Evolutionary conservation across 1,140 invertebrate genomes (phyloP), one percentile per base, ranked within the genome.

Genomic region (Drosophila albomicans): DNA sequence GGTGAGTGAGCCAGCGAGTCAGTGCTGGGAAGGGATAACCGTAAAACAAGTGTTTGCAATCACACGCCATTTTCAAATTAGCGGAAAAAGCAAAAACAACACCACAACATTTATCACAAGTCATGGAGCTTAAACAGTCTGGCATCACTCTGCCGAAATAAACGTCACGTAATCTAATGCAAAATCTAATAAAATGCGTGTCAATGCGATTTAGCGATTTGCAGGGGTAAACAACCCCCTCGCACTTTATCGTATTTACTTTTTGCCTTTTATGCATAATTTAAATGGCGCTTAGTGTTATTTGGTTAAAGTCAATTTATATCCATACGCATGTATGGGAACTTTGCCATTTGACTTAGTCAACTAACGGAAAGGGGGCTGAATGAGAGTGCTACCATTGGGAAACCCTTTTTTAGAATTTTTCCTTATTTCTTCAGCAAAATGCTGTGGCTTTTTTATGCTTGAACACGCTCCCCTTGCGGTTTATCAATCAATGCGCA

Each of bases 1-100:
- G 74, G 46, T 62, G 56, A 35, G 52, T n/a, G 4, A 10, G 35
- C n/a, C 61, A 41, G 43, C n/a, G 4, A 28, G 38, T 11, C 30
- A 45, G 49, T 61, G 43, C 30, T 35, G 52, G 38, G 1, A 32
- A 48, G 52, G 46, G 46, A 8, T 8, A 15, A 32, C 15, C 32
- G 16, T 64, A 35, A 65, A 81, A 89, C 85, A 89, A 89, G 85
- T 89, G 85, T 76, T 76, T 41, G 62, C 68, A 78, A 76, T 89
- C 85, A 76, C 85, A 89, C 85, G 85, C 85, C 75, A 88, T 88
- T 84, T 77, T 84, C 85, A 52, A 88, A 88, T 88, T 89, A 88
- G 84, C 78, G 58, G 15, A 43, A 45, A 51, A 15, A 59, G 51
- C 13, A 67, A 15, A 8, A 57, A 6, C 28, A 13, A 5, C 10